phyloP scores from a whole-genome alignment of 2,797 vertebrate species.

The Spondyliosoma cantharus region DNA sequence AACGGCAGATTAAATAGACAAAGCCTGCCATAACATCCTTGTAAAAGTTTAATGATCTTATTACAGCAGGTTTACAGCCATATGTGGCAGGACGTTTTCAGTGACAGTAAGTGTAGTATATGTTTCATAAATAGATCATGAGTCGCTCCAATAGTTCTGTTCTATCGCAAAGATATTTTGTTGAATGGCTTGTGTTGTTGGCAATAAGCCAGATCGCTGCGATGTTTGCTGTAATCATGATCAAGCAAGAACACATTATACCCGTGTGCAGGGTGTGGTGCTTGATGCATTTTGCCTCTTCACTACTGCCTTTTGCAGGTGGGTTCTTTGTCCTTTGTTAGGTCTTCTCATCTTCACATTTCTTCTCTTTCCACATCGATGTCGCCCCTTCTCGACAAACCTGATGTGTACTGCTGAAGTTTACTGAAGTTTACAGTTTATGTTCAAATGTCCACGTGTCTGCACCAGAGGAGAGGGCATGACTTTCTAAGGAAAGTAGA shows the following conservation, averaged over 20 bases:
- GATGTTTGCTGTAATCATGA: background rate
- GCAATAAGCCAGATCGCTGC: background rate
- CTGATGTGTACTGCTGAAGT: slow-evolving; percentile 77
- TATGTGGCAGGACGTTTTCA: background rate
- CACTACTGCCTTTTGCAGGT: background rate
- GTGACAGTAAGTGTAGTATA: background rate
- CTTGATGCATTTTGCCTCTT: background rate
- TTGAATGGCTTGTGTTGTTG: background rate
- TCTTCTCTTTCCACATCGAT: background rate
- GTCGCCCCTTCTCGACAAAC: slow-evolving; percentile 74
- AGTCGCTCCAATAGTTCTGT: background rate
- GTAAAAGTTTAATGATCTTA: slow-evolving; percentile 50
- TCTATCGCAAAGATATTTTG: background rate
- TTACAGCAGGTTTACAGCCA: slow-evolving; percentile 31
- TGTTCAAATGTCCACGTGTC: slow-evolving; percentile 71
- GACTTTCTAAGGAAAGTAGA: slow-evolving; percentile 1
- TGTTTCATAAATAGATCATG: slow-evolving; percentile 4
- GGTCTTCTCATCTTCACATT: slow-evolving; percentile 22
- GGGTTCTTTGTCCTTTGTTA: background rate
- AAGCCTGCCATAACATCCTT: slow-evolving; percentile 24
- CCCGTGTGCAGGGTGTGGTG: background rate
- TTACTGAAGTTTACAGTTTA: slow-evolving; percentile 79
- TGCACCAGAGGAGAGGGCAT: slow-evolving; percentile 57
- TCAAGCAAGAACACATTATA: background rate
- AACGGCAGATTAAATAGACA: slow-evolving; percentile 11